These are phyloP conservation scores for Orthonychiurus folsomi DNA, from an alignment of 2,888 invertebrate genomes.

Conservation along the genomic window DNA sequence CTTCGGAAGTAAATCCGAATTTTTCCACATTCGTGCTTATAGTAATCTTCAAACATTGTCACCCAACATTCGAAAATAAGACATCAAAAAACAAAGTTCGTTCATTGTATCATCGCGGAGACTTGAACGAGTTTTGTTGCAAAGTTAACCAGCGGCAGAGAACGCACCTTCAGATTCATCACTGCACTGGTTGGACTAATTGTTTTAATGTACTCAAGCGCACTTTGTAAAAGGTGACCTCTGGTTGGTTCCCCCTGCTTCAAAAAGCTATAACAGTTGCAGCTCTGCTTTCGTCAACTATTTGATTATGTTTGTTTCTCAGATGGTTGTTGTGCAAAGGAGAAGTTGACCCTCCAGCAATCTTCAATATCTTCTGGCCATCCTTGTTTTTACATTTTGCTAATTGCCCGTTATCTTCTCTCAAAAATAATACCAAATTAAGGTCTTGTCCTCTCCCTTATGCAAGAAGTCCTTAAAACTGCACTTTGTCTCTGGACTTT, in stretches of 20 bases:
- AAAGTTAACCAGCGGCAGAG: constrained; percentile 14
- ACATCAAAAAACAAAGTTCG: constrained; percentile 10
- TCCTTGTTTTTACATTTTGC: background rate
- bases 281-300: too few relatives aligned
- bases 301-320: background rate
- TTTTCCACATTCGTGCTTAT: too few relatives aligned
- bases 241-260: constrained; percentile 12
- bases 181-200: constrained; percentile 13
- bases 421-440: background rate
- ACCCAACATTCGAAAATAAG: too few relatives aligned
- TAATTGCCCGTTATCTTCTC: background rate
- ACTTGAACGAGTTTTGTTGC: constrained; percentile 10
- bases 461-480: background rate
- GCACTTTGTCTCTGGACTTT: background rate
- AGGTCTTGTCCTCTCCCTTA: background rate
- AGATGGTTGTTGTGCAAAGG: background rate
- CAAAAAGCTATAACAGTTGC: too few relatives aligned
- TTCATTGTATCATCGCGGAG: constrained; percentile 11
- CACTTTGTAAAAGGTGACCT: constrained; percentile 9
- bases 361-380: background rate
- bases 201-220: background rate
- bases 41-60: too few relatives aligned
- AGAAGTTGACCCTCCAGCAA: background rate
- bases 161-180: constrained; percentile 14
- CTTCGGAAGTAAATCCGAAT: too few relatives aligned